Evolutionary conservation across 2,797 vertebrate species (phyloP), one percentile per base, ranked within the genome.

Genomic region (Gobionotothen gibberifrons): DNA sequence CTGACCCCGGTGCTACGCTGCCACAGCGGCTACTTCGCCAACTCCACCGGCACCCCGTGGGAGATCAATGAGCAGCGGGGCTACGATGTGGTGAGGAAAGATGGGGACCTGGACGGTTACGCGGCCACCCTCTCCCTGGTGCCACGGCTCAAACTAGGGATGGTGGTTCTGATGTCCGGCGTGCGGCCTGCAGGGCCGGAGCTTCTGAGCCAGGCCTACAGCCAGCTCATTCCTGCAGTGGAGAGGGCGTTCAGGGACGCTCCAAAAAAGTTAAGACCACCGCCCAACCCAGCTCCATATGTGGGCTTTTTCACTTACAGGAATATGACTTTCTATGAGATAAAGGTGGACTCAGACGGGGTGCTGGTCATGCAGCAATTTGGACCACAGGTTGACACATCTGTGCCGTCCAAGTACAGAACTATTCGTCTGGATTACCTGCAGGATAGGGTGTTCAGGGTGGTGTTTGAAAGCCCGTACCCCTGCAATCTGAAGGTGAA

Each of bases 301-400:
- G 29, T 94, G 0, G 97, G 97, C 44, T 96, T 94, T 83, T 98
- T 95, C 68, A 97, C 97, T 5, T 98, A 96, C 47, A 93, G 93
- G 66, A 97, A 98, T 70, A 86, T 95, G 71, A 98, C 96, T 21
- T 98, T 97, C 87, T 97, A 97, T 10, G 95, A 98, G 92, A 97
- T 97, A 73, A 96, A 93, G 74, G 89, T 84, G 0, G 95, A 93
- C 2, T 63, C 89, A 0, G 83, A 87, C 0, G 95, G 96, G 1
- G 94, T 96, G 29, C 89, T 98, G 75, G 66, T 93, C 61, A 95
- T 98, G 95, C 96, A 96, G 87, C 97, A 98, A 84, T 97, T 97
- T 60, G 97, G 97, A 40, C 96, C 97, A 9, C 96, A 96, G 0
- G 91, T 96, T 6, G 96, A 97, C 83, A 82, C 93, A 56, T 86